Evolutionary conservation across 2,888 invertebrate genomes (phyloP), one percentile per base, ranked within the genome.

Genomic region (Cristatella mucedo): DNA sequence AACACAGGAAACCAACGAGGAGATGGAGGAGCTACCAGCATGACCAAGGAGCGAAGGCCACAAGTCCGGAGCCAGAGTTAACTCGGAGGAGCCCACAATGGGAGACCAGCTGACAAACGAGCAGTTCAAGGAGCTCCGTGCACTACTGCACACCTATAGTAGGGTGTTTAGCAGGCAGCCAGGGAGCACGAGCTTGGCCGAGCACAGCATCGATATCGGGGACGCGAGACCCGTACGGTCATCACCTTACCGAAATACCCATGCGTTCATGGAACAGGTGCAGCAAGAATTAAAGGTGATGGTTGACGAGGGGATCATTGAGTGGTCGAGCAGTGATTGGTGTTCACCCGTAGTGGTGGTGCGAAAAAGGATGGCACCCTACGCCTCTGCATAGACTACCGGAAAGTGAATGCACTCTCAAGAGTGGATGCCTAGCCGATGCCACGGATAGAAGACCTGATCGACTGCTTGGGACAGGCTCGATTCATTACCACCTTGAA

Each of bases 401-500:
- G 46, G 2, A 19, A 32, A 16, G 31, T 51, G 11, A 52, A 50
- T 29, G 5, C 2, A 16, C 26, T 42, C n/a, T 36, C 42, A 1
- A 33, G 34, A 21, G 18, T 16, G 9, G 44, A 45, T 6, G 24
- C 29, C 1, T 42, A 41, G 11, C 49, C 47, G 2, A 19, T 49
- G 7, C 47, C 48, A 13, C n/a, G 38, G 15, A 44, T 46, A 38
- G 11, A 16, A 4, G 40, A 40, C 15, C 29, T 29, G n/a, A 16
- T 41, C 4, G 43, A 45, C n/a, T 21, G 33, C n/a, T 20, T 50
- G 9, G 19, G 31, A 15, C 40, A 42, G 4, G 42, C 45, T 2
- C 40, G 41, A 30, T 46, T 40, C 22, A 44, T 51, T 21, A 34
- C 43, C 9, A 49, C 33, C 2, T 30, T 51, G 2, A 50, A 51